Evolutionary conservation across 2,797 vertebrate species (phyloP), one percentile per base, ranked within the genome.

Genomic region (Oreortyx pictus): DNA sequence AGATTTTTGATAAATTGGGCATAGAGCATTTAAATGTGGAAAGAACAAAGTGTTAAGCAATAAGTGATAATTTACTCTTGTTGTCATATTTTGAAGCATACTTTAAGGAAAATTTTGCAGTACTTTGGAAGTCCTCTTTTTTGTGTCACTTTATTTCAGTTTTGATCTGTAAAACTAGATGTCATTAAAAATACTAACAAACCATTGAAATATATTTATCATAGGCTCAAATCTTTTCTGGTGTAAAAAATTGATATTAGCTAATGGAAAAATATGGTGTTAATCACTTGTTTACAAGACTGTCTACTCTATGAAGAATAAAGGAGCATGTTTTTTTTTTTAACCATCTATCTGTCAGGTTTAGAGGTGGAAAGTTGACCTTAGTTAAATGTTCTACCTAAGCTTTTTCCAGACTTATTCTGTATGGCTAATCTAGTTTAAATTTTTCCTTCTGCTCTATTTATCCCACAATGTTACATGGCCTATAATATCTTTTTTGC

Each of bases 401-500:
- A 76, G 8, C 62, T 67, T 71, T 25, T 88, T 82, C 33, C 20
- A 46, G 54, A 84, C 11, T 59, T 79, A 43, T 60, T 84, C 62
- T 50, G 5, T 64, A 4, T 47, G 41, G 31, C 41, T 47, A 31
- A 60, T 64, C 8, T 52, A 11, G 24, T 59, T 81, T 35, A 86
- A 67, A 52, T 33, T 81, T 68, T 64, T 89, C n/a, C 43, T 66
- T 93, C 75, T 79, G 41, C 61, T 78, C 35, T 47, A 2, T 66
- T 73, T n/a, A 29, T 61, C 31, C 71, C 64, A 52, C 16, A 56
- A 14, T 1, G 93, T 8, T 43, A 29, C 31, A 20, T 56, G 18
- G 12, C n/a, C 50, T 52, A 31, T 3, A 12, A 12, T 64, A 50
- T 11, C 14, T 72, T 65, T 6, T 73, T 83, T 66, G 71, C 39